A percentile compares a stretch with the other conserved stretches of the same genome.
Evolutionary conservation across 1,140 invertebrate species (phyloP).

Genomic region (Microplitis demolitor): DNA sequence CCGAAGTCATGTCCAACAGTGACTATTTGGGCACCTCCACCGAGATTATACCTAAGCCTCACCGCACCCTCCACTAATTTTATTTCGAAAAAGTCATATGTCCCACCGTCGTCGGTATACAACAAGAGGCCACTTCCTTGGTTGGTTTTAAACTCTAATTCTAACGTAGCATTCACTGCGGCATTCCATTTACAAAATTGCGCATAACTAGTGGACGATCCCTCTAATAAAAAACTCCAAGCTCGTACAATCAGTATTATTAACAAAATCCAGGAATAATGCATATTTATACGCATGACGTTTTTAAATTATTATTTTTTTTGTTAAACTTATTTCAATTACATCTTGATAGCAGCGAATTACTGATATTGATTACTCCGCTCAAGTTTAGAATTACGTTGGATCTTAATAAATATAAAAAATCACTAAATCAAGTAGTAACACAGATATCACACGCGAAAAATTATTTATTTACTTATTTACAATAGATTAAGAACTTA

Average conservation of each 20-base stretch:
- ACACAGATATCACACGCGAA: too few relatives aligned
- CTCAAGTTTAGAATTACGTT: too few relatives aligned
- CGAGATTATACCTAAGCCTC: conserved; percentile 85
- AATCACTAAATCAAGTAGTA: too few relatives aligned
- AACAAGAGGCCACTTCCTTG: conserved; percentile 86
- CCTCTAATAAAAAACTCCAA: conserved; percentile 75
- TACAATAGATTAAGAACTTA: too few relatives aligned
- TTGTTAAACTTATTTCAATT: too few relatives aligned
- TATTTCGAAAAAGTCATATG: conserved; percentile 93
- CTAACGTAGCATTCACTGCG: conserved; percentile 82
- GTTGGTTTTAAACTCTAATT: conserved; percentile 91
- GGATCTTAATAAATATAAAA: too few relatives aligned
- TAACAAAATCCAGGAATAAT: conserved; percentile 8
- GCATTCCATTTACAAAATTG: conserved; percentile 91
- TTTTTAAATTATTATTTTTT: too few relatives aligned
- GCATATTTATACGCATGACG: conserved; percentile 6
- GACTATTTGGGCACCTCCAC: conserved; percentile 84
- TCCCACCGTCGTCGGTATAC: conserved; percentile 93
- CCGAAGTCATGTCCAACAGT: conserved; percentile 84
- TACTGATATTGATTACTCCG: too few relatives aligned
- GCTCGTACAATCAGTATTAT: conserved; percentile 21
- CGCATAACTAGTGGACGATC: conserved; percentile 83
- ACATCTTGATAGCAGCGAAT: too few relatives aligned
- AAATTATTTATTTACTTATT: too few relatives aligned
- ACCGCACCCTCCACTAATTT: conserved; percentile 90